Base-by-base conservation (phyloP, 2,888 invertebrate species). In the Gasteruption jaculator region DNA sequence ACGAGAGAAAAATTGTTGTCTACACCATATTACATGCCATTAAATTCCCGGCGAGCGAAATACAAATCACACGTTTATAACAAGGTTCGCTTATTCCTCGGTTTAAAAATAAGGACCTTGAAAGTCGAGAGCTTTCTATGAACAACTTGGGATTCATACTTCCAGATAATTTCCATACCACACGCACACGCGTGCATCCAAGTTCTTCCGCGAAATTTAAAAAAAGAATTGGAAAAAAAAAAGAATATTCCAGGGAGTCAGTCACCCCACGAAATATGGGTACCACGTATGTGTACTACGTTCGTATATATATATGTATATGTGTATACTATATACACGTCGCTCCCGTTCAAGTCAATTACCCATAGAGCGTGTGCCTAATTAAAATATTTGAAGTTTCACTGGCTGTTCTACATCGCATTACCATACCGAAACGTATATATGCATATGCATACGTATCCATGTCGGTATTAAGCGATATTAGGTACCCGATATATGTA, bases 301-400 rank as follows among this genome's bases (percentile, higher is more conserved):
- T n/a, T n/a, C n/a, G n/a, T n/a, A n/a, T n/a, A n/a, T n/a, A n/a
- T n/a, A n/a, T n/a, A n/a, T 20, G 19, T 26, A 27, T 34, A 41
- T 29, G n/a, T n/a, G n/a, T n/a, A n/a, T n/a, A n/a, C n/a, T n/a
- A n/a, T n/a, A n/a, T n/a, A n/a, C n/a, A n/a, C n/a, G n/a, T n/a
- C n/a, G n/a, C n/a, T n/a, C n/a, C n/a, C n/a, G n/a, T n/a, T n/a
- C n/a, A n/a, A n/a, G n/a, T 50, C 48, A 56, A 59, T 59, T 57
- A 59, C 57, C 48, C 41, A 34, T 39, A 48, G 40, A 37, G 27
- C 25, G 43, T 32, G 38, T n/a, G 43, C 50, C 55, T 59, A 59
- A 59, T 59, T 60, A 58, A 58, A 59, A 59, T 58, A 54, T 59
- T 58, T 51, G 41, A 49, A 46, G 42, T 35, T 38, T 46, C 43